Evolutionary conservation across 2,888 invertebrate genomes (phyloP), one percentile per base, ranked within the genome.

Genomic region (Hyposoter didymator): DNA sequence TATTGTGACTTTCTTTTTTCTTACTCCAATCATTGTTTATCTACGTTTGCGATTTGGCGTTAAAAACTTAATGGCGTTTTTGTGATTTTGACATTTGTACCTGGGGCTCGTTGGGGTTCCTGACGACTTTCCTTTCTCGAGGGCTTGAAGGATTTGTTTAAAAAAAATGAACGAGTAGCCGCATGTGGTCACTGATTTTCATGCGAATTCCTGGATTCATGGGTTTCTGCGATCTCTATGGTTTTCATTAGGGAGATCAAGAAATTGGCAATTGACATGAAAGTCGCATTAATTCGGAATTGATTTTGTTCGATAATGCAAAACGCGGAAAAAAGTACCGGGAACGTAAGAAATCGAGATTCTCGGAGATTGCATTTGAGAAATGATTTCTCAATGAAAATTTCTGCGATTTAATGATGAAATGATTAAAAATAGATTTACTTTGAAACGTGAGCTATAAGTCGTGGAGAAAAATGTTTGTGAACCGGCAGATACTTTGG

Each of bases 81-180:
- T 55, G 55, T 55, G 55, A 55, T 22, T 59, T 28, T 28, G 59
- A 59, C 59, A 14, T 59, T 59, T 59, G 28, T 28, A 59, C 28
- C 59, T 14, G 59, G 14, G 59, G 28, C 28, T 55, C 55, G 55
- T 55, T 22, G 22, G 55, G 55, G 3, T 55, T 52, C 19, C 52
- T 52, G 52, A 52, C 19, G 19, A 52, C 19, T 22, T 22, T 52
- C 19, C 52, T 10, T 22, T 22, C 19, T 22, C 52, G 2, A 2
- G 52, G 19, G 52, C 7, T 19, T 19, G 3, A 28, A 55, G 5
- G 0, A 35, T 28, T 35, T 35, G 6, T 35, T 35, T 35, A 35
- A 28, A 59, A 1, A 1, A 10, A 14, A 1, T 14, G 22, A 14
- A 59, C 28, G 22, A 52, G 10, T 2, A 19, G n/a, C 52, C 19